These are phyloP conservation scores for Drosophila monieri DNA, from an alignment of 2,888 invertebrate genomes.

Conservation along the genomic window DNA sequence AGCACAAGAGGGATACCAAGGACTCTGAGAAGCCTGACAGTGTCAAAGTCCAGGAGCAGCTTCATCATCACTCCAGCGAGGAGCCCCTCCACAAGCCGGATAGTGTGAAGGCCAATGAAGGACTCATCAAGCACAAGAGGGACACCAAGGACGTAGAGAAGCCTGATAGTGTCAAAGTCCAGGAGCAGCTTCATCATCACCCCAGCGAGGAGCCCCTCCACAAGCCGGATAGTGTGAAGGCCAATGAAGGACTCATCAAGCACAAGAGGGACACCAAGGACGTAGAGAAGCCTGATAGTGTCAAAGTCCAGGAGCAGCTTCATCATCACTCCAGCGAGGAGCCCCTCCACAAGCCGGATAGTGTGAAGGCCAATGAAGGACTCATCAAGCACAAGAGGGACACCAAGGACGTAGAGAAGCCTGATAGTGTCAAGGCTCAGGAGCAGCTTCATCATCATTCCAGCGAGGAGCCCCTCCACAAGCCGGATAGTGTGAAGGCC, in stretches of 20 bases:
- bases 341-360: background rate
- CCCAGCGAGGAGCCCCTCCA: background rate
- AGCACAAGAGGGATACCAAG: background rate
- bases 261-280: background rate
- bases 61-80: slow-evolving; percentile 20
- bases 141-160: background rate
- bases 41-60: background rate
- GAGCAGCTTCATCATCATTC: slow-evolving; percentile 20
- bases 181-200: slow-evolving; percentile 20
- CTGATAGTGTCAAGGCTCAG: background rate
- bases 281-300: slow-evolving; percentile 19
- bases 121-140: background rate
- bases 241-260: background rate
- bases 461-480: background rate
- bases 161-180: background rate
- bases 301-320: slow-evolving; percentile 6
- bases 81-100: background rate
- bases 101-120: background rate
- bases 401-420: background rate
- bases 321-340: slow-evolving; percentile 19
- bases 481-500: background rate
- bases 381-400: background rate
- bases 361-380: background rate
- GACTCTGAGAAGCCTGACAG: background rate
- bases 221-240: background rate